Percentiles rank a stretch among this genome's conserved stretches.
Conservation (phyloP, 2,113 vertebrate genomes). For the Sminthopsis crassicaudata region DNA sequence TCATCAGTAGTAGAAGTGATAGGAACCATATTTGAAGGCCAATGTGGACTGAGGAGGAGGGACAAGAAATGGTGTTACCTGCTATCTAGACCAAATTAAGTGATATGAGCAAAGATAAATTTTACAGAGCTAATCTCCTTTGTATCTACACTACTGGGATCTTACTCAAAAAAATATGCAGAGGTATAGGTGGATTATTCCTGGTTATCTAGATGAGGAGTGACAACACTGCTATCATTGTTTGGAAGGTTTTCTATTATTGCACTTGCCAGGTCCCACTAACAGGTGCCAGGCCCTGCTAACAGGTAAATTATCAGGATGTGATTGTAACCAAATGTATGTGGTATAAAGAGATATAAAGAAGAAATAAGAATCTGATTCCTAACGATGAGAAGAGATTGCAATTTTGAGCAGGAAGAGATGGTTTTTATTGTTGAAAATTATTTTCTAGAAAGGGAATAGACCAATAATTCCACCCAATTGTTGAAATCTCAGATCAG, state of each 20-base stretch:
- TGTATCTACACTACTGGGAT: conserved; percentile 83
- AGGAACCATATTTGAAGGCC: conserved; percentile 58
- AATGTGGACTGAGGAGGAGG: neutral
- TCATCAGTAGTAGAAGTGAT: conserved; percentile 50
- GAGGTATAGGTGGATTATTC: conserved; percentile 64
- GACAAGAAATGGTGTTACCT: conserved; percentile 53
- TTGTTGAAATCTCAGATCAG: conserved; percentile 75
- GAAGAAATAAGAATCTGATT: conserved; percentile 78
- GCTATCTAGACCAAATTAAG: conserved; percentile 74
- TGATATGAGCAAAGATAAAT: conserved; percentile 81
- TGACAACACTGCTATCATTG: conserved; percentile 73
- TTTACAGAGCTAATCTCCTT: conserved; percentile 83
- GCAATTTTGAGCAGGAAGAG: conserved; percentile 76
- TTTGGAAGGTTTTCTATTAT: conserved; percentile 82
- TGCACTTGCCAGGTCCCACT: conserved; percentile 79
- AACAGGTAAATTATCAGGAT: conserved; percentile 79
- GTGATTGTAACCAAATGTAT: conserved; percentile 80
- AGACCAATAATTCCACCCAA: conserved; percentile 67
- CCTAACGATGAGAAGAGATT: conserved; percentile 83
- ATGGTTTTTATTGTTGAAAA: conserved; percentile 79
- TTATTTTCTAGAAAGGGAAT: conserved; percentile 79
- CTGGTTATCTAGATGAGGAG: conserved; percentile 78
- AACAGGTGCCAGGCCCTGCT: neutral
- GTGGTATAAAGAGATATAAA: conserved; percentile 80
- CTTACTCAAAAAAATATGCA: conserved; percentile 72